Evolutionary conservation across 2,113 vertebrate genomes (phyloP).

Genomic region (Epinephelus moara): DNA sequence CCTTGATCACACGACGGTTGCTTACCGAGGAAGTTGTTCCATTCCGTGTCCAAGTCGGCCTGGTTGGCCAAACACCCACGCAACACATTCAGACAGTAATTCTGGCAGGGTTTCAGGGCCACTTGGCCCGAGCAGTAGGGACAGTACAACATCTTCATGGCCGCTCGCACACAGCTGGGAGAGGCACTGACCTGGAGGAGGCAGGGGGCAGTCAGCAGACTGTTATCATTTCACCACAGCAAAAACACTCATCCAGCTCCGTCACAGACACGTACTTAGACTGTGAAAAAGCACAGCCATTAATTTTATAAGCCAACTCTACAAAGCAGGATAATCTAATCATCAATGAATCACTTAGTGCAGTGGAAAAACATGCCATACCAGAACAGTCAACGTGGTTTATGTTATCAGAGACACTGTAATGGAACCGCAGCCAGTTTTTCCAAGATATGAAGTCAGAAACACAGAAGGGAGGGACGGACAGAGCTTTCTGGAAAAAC

Average conservation of each 20-base stretch:
- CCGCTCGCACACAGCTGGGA: slow-evolving; percentile 88
- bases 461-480: slow-evolving; percentile 21
- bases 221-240: slow-evolving; percentile 35
- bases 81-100: slow-evolving; percentile 98
- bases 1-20: neutral
- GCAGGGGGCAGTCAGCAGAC: slow-evolving; percentile 22
- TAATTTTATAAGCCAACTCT: slow-evolving; percentile 37
- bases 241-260: slow-evolving; percentile 33
- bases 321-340: slow-evolving; percentile 61
- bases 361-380: slow-evolving; percentile 64
- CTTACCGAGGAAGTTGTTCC: slow-evolving; percentile 98
- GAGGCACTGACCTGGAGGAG: slow-evolving; percentile 91
- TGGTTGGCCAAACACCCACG: slow-evolving; percentile 97
- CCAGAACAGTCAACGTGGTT: slow-evolving; percentile 41
- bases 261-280: slow-evolving; percentile 29
- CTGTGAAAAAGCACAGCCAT: slow-evolving; percentile 36
- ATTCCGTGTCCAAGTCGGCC: slow-evolving; percentile 94
- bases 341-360: slow-evolving; percentile 57
- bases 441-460: slow-evolving; percentile 40
- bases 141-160: slow-evolving; percentile 98
- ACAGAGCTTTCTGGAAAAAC: neutral
- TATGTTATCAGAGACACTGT: slow-evolving; percentile 54
- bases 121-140: slow-evolving; percentile 94
- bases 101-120: slow-evolving; percentile 94
- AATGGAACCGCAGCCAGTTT: slow-evolving; percentile 23